These are phyloP conservation scores for Miltochrista miniata DNA, from an alignment of 2,888 invertebrate species.

Conservation along the genomic window DNA sequence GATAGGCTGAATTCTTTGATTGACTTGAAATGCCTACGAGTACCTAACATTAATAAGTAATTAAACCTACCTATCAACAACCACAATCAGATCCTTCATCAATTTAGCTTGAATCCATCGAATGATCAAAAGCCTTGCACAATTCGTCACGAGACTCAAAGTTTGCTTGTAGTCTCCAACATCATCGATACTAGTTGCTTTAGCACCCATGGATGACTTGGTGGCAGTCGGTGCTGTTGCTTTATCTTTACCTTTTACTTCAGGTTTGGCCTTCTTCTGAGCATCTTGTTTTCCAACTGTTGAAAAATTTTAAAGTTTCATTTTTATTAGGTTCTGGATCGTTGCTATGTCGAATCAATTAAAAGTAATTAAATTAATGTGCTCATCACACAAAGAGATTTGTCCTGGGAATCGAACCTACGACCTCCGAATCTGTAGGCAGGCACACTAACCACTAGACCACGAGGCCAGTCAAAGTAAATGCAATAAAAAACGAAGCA, in stretches of 20 bases:
- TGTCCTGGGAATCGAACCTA: too few species aligned
- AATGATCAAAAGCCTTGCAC: slow-evolving; percentile 58
- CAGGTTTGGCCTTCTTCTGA: slow-evolving; percentile 21
- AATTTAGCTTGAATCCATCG: slow-evolving; percentile 67
- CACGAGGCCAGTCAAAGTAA: not conserved
- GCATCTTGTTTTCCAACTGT: slow-evolving; percentile 3
- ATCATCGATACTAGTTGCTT: slow-evolving; percentile 42
- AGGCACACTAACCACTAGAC: not conserved
- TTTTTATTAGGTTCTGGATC: too few species aligned
- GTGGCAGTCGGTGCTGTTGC: not conserved
- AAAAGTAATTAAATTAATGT: too few species aligned
- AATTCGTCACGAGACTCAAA: slow-evolving; percentile 58
- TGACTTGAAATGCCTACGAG: too few species aligned
- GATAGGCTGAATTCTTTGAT: too few species aligned
- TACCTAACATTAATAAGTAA: too few species aligned
- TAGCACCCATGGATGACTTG: slow-evolving; percentile 25
- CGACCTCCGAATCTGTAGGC: too few species aligned
- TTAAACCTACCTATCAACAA: slow-evolving; percentile 53
- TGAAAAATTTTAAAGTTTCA: not conserved
- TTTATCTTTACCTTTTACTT: slow-evolving; percentile 28
- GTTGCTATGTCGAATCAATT: too few species aligned
- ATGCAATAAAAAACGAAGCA: too few species aligned
- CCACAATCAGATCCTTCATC: slow-evolving; percentile 52
- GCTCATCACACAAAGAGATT: too few species aligned
- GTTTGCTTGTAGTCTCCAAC: slow-evolving; percentile 57